Evolutionary conservation across 2,113 vertebrate species (phyloP).

Genomic region (Syngnathus floridae): DNA sequence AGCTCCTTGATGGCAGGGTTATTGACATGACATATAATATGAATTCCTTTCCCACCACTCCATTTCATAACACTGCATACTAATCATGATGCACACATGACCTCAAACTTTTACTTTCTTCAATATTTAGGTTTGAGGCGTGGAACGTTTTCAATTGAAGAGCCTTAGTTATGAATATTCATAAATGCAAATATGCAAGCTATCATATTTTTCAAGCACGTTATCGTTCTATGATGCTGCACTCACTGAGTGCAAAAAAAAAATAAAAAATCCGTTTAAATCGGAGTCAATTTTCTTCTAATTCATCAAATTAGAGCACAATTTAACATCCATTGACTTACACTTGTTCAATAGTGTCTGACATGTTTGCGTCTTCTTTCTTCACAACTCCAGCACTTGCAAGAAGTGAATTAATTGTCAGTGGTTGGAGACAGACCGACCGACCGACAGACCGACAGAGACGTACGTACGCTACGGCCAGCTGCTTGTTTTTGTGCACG

Average conservation of each 20-base stretch:
- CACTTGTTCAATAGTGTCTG: constrained; percentile 9
- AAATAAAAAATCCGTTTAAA: not conserved
- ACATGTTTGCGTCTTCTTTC: not conserved
- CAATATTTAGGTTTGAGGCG: not conserved
- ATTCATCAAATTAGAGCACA: not conserved
- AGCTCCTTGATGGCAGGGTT: too few relatives aligned
- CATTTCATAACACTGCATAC: not conserved
- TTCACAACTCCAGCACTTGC: not conserved
- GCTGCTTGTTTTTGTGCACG: too few relatives aligned
- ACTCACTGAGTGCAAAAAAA: not conserved
- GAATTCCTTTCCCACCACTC: not conserved
- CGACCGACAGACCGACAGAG: too few relatives aligned
- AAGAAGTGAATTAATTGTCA: too few relatives aligned
- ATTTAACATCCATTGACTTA: not conserved
- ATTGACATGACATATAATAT: too few relatives aligned
- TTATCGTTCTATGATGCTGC: not conserved
- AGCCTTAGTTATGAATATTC: too few relatives aligned
- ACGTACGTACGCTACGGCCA: too few relatives aligned
- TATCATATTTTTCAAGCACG: not conserved
- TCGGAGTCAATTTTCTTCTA: not conserved
- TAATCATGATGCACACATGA: not conserved
- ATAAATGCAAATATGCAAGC: not conserved
- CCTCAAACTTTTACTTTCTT: too few relatives aligned
- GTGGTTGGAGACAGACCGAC: too few relatives aligned
- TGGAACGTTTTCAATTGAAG: not conserved